Conservation (phyloP, 2,888 invertebrate species). For the Strigamia maritima region DNA sequence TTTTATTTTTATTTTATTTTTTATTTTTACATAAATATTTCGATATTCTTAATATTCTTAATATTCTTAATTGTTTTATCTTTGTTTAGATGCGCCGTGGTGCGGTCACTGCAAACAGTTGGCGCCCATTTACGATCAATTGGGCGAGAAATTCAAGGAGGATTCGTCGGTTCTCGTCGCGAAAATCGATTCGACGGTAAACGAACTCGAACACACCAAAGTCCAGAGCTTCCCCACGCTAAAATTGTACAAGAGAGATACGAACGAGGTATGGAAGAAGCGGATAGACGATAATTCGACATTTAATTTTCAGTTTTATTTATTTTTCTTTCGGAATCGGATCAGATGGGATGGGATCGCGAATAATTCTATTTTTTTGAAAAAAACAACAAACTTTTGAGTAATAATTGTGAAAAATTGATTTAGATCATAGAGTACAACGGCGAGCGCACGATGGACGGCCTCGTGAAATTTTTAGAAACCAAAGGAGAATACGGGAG, state of each 20-base stretch:
- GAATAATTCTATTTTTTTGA: too few relatives aligned
- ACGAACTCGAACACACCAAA: slow-evolving; percentile 95
- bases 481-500: slow-evolving; percentile 77
- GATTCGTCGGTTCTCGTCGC: slow-evolving; percentile 79
- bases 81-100: slow-evolving; percentile 79
- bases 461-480: slow-evolving; percentile 88
- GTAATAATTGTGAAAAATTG: slow-evolving; percentile 15
- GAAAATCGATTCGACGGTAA: slow-evolving; percentile 97
- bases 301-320: background rate
- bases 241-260: slow-evolving; percentile 87
- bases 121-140: slow-evolving; percentile 92
- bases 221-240: slow-evolving; percentile 92
- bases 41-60: too few relatives aligned
- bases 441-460: slow-evolving; percentile 92
- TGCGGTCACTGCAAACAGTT: slow-evolving; percentile 96
- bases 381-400: too few relatives aligned
- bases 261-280: slow-evolving; percentile 66
- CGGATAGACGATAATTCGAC: background rate
- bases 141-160: slow-evolving; percentile 88
- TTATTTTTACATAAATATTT: background rate
- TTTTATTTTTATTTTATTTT: background rate
- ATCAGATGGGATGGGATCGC: too few relatives aligned
- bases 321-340: slow-evolving; percentile 10
- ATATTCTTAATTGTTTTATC: too few relatives aligned
- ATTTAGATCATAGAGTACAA: slow-evolving; percentile 76